Base-by-base conservation (phyloP, 2,797 vertebrate species). In the Vespertilio murinus region DNA sequence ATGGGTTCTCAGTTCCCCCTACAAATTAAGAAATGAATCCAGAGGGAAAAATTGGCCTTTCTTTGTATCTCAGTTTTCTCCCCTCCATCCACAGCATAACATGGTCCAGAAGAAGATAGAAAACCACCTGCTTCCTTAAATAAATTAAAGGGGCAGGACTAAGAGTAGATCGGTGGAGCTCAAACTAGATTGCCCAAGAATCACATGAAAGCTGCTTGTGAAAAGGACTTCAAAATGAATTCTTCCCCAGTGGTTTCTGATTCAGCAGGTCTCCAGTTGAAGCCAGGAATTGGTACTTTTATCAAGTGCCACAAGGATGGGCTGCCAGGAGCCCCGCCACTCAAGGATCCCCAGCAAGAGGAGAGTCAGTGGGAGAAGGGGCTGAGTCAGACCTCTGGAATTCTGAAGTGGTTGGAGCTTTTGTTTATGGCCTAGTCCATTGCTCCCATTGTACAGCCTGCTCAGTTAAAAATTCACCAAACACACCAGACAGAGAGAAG, bases 391-490 rank as follows among this genome's bases (percentile, higher is more conserved):
- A 88, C 64, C 75, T 94, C 30, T 80, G 96, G 96, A 94, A 96
- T 95, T 67, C 91, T 59, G 17, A 91, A 91, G 87, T 82, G 78
- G 90, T 78, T 91, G 84, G 23, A 73, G 83, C 93, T 40, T n/a
- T 45, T 91, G 91, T 95, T 96, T 95, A 94, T 6, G 75, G 81
- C 92, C 93, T 88, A 10, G 35, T 40, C 64, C 91, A 14, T 7
- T 28, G 87, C 91, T 94, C 64, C 84, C 47, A 67, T 22, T 88
- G 91, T 81, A 79, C 92, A 94, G 84, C 61, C 74, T 88, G 33
- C 52, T 65, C 47, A 45, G 93, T 96, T 96, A 97, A 97, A 96
- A 95, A 93, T 95, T 95, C 93, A 96, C 91, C 93, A 38, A 89
- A 65, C 88, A 93, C 28, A 80, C 33, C 79, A 92, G 90, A 88